Evolutionary conservation across 2,797 vertebrate species (phyloP).

Genomic region (Artibeus jamaicensis): DNA sequence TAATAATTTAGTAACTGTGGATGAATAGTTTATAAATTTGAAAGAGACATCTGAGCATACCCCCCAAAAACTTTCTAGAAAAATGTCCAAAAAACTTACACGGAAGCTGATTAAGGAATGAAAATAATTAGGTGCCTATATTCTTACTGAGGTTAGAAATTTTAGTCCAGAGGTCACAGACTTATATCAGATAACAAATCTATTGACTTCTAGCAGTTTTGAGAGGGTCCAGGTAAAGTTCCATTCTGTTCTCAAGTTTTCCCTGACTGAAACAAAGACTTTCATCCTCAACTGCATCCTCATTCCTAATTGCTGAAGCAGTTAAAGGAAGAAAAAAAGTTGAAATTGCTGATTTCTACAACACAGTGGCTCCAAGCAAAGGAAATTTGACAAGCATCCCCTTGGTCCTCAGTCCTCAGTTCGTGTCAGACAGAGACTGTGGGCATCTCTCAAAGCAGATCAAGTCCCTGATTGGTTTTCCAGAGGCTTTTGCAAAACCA

Average conservation of each 20-base stretch:
- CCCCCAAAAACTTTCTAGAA: background rate
- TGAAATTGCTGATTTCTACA: background rate
- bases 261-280: background rate
- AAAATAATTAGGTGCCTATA: background rate
- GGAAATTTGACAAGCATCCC: background rate
- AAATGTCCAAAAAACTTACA: background rate
- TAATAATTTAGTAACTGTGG: background rate
- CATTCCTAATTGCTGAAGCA: background rate
- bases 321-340: background rate
- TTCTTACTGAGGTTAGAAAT: background rate
- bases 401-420: too few species aligned
- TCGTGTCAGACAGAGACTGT: fast-evolving
- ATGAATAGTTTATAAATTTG: background rate
- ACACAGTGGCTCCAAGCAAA: background rate
- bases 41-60: background rate
- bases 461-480: background rate
- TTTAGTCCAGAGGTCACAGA: background rate
- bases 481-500: background rate
- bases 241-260: background rate
- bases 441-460: background rate
- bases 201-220: background rate
- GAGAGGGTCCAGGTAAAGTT: background rate
- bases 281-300: background rate
- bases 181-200: background rate
- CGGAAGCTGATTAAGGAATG: background rate